Evolutionary conservation across 2,888 invertebrate species (phyloP).

Genomic region (Cerceris rybyensis): DNA sequence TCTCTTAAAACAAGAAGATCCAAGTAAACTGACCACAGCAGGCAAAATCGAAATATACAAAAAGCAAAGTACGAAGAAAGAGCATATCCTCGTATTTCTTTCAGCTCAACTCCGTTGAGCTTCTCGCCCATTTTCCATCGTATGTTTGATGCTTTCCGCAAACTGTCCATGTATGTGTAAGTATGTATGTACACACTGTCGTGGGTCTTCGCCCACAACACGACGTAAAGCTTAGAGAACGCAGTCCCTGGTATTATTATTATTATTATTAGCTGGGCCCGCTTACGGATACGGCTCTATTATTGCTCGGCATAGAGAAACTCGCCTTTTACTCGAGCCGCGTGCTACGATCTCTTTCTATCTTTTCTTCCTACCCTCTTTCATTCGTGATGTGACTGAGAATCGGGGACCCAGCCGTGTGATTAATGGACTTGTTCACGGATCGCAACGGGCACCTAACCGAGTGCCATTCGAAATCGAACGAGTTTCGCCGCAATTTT

Average conservation of each 20-base stretch:
- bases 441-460: conserved; percentile 33
- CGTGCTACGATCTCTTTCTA: conserved; percentile 53
- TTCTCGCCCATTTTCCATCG: conserved; percentile 8
- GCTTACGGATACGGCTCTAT: conserved; percentile 74
- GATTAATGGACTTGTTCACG: conserved; percentile 75
- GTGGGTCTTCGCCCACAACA: conserved; percentile 41
- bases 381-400: conserved; percentile 54
- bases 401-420: conserved; percentile 68
- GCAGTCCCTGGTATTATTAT: conserved; percentile 73
- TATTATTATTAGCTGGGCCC: conserved; percentile 77
- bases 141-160: conserved; percentile 8
- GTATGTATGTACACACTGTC: conserved; percentile 19
- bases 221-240: conserved; percentile 65
- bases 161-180: background rate
- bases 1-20: no score
- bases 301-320: conserved; percentile 64
- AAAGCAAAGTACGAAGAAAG: no score
- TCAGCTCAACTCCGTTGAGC: background rate
- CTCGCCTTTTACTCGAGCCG: background rate
- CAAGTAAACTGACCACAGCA: no score
- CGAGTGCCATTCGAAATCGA: conserved; percentile 34
- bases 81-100: no score
- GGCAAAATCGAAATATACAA: no score
- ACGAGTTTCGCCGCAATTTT: conserved; percentile 33
- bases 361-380: conserved; percentile 45